A percentile compares a stretch with the other conserved stretches of the same genome.
Conservation (phyloP, 2,113 vertebrate species). For the Ceyx melanurus region DNA sequence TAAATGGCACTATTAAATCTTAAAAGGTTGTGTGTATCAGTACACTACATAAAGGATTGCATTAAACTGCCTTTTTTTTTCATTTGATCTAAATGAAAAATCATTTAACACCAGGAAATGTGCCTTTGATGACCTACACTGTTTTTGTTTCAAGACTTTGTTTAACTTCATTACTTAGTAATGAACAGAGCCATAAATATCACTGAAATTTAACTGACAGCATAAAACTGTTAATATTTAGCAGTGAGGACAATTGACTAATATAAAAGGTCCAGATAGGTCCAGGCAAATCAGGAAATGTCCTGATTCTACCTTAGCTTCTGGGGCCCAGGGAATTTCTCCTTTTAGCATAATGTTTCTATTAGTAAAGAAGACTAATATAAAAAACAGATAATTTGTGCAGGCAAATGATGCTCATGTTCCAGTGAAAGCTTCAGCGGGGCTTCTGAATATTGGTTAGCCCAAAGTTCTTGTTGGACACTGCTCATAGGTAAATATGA, state of each 20-base stretch:
- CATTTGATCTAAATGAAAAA: not conserved
- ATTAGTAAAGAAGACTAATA: not conserved
- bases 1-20: not conserved
- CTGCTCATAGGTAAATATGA: not conserved
- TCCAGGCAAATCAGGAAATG: not conserved
- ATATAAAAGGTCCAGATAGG: not conserved
- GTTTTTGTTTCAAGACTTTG: not conserved
- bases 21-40: not conserved
- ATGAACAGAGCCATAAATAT: not conserved
- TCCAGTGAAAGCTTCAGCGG: not conserved
- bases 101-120: not conserved
- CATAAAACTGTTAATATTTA: not conserved
- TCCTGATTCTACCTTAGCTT: not conserved
- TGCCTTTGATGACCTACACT: not conserved
- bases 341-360: not conserved
- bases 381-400: no score
- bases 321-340: not conserved
- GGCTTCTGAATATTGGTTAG: not conserved
- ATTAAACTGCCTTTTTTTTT: not conserved
- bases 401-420: not conserved
- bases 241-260: accelerated
- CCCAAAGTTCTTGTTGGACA: not conserved
- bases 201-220: not conserved
- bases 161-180: not conserved
- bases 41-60: not conserved